These are phyloP conservation scores for Cheilosia vernalis DNA, from an alignment of 2,888 invertebrate species.

Conservation along the genomic window DNA sequence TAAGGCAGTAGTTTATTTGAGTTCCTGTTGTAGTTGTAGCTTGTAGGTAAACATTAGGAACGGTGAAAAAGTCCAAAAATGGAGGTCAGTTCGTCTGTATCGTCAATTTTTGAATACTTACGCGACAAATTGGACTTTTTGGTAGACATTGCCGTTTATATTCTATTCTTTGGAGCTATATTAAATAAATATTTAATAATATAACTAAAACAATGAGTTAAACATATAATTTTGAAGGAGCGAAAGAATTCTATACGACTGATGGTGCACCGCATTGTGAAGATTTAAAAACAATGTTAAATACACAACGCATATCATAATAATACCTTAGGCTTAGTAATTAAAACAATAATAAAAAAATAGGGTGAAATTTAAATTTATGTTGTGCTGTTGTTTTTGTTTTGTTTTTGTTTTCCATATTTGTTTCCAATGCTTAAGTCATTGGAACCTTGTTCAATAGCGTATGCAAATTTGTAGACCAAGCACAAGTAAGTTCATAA, in stretches of 20 bases:
- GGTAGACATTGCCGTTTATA: conserved; percentile 79
- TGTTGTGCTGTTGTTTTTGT: neutral
- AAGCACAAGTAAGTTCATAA: neutral
- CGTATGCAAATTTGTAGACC: neutral
- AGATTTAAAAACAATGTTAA: conserved; percentile 32
- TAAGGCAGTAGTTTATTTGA: conserved; percentile 38
- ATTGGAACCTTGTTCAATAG: neutral
- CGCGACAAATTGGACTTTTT: conserved; percentile 78
- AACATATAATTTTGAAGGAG: neutral
- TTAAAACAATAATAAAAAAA: conserved; percentile 19
- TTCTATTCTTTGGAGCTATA: conserved; percentile 79
- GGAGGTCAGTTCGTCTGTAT: conserved; percentile 59
- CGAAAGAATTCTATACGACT: conserved; percentile 9
- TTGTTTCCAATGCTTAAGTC: too few relatives aligned
- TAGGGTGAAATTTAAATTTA: conserved; percentile 7
- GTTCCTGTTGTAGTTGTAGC: neutral
- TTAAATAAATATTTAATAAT: conserved; percentile 79
- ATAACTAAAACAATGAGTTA: conserved; percentile 3
- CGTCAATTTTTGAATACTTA: conserved; percentile 53
- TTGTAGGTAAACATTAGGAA: conserved; percentile 1
- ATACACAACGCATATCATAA: neutral
- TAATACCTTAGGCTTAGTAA: conserved; percentile 2
- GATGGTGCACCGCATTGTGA: conserved; percentile 52
- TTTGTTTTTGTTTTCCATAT: neutral
- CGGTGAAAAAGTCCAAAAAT: conserved; percentile 12